phyloP scores from a whole-genome alignment of 2,113 vertebrate species.

The Chrysochloris asiatica region DNA sequence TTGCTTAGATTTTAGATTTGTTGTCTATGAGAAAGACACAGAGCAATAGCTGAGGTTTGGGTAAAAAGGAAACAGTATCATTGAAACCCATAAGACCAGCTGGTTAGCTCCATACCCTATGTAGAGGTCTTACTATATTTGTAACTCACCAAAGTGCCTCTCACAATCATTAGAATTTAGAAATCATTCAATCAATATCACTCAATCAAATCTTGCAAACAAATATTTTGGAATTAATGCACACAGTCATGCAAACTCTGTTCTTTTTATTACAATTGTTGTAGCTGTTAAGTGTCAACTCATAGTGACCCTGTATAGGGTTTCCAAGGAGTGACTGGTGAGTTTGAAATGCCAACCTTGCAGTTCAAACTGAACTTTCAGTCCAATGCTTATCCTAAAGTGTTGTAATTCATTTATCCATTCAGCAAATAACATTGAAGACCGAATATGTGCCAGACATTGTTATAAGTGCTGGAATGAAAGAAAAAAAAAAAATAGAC shows the following conservation, averaged over 20 bases:
- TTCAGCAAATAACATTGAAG: not conserved
- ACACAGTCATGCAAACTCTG: not conserved
- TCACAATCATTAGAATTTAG: not conserved
- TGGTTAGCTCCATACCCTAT: not conserved
- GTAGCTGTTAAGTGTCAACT: too few relatives aligned
- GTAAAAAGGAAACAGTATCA: not conserved
- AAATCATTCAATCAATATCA: not conserved
- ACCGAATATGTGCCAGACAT: not conserved
- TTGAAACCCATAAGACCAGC: not conserved
- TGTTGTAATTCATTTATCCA: not conserved
- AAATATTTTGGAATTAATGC: not conserved
- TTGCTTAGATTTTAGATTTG: constrained; percentile 13
- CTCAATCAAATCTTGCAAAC: not conserved
- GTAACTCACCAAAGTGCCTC: not conserved
- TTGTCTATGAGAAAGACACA: not conserved
- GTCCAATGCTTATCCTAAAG: too few relatives aligned
- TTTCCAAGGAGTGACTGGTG: too few relatives aligned
- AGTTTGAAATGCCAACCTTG: too few relatives aligned
- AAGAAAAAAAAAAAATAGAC: not conserved
- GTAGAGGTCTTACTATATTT: not conserved
- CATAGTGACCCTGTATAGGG: too few relatives aligned
- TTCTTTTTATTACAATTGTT: not conserved
- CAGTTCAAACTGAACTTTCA: too few relatives aligned
- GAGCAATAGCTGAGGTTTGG: not conserved
- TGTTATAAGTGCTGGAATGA: not conserved